Base-by-base conservation (phyloP, 2,888 invertebrate species). In the Pterobdella sp. region DNA sequence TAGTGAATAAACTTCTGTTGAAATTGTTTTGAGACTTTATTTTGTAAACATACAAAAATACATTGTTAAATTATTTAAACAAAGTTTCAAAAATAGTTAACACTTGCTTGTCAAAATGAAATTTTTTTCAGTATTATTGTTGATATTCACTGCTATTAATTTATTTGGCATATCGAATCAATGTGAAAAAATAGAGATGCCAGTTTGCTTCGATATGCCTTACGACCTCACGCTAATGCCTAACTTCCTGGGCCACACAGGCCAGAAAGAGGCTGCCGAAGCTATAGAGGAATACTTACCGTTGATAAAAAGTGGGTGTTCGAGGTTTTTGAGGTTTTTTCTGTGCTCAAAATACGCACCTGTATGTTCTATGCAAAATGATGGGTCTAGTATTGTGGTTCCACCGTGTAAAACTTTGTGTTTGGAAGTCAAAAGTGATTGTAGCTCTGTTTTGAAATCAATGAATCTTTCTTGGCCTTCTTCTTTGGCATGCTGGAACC, bases 361-460 rank as follows among this genome's bases (percentile, higher is more conserved):
- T 3, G n/a, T 72, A 18, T 72, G 72, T 34, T 64, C 72, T 2
- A 36, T 56, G 26, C 72, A 72, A 37, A 29, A 72, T 26, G 64
- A 68, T 1, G 73, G 67, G 18, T 68, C 73, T 4, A 29, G 68
- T 26, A 60, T 73, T 22, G 68, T 73, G n/a, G 68, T 73, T n/a
- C 73, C 73, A 26, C 68, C 73, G 2, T 73, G 73, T 34, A 34
- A 56, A n/a, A 31, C 73, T 4, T 32, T 73, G 34, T 73, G 73
- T 60, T n/a, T 68, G 26, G 32, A 68, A 22, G 73, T 73, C 1
- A 68, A 68, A 60, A 10, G 34, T 3, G 26, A 32, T 10, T 73
- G 73, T 32, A 60, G 37, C 26, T 60, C 68, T 14, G 63, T 68
- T 14, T 32, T 73, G 1, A 49, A 42, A 7, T 66, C 34, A 22